Percentiles rank a stretch among this genome's conserved stretches.
phyloP scores from a whole-genome alignment of 1,140 invertebrate genomes.

The Camponotus vicinus region DNA sequence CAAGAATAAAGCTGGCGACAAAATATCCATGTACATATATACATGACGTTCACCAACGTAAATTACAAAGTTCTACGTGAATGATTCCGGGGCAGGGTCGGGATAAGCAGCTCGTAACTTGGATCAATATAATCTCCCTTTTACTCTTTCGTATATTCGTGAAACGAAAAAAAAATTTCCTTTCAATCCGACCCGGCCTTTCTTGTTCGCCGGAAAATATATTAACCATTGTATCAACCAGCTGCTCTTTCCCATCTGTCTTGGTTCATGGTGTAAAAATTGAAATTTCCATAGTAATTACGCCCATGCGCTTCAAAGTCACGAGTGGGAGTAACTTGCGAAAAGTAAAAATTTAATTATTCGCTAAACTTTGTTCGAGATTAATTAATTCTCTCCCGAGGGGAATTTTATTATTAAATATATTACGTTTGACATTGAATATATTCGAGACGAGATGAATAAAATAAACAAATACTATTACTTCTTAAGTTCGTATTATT shows the following conservation, averaged over 20 bases:
- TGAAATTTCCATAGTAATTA: conserved; percentile 44
- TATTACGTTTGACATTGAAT: too few species aligned
- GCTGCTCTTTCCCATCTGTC: conserved; percentile 3
- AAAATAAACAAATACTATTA: not conserved
- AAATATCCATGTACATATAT: not conserved
- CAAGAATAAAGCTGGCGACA: not conserved
- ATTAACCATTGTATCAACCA: conserved; percentile 43
- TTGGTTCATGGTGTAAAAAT: not conserved
- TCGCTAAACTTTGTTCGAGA: not conserved
- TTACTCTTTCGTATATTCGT: conserved; percentile 53
- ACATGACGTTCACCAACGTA: conserved; percentile 11
- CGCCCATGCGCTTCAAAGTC: not conserved
- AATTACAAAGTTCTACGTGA: conserved; percentile 34
- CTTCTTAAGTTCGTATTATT: not conserved
- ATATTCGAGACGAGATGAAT: not conserved
- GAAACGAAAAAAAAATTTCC: conserved; percentile 7
- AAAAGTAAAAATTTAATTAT: conserved; percentile 8
- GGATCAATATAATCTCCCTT: conserved; percentile 62
- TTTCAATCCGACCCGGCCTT: conserved; percentile 40
- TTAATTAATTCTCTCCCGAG: not conserved
- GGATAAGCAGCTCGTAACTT: conserved; percentile 55
- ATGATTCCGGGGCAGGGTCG: conserved; percentile 18
- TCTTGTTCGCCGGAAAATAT: conserved; percentile 53
- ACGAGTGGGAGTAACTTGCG: not conserved
- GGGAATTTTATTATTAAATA: not conserved